phyloP scores from a whole-genome alignment of 1,140 invertebrate genomes.

The Trichonephila clavipes region DNA sequence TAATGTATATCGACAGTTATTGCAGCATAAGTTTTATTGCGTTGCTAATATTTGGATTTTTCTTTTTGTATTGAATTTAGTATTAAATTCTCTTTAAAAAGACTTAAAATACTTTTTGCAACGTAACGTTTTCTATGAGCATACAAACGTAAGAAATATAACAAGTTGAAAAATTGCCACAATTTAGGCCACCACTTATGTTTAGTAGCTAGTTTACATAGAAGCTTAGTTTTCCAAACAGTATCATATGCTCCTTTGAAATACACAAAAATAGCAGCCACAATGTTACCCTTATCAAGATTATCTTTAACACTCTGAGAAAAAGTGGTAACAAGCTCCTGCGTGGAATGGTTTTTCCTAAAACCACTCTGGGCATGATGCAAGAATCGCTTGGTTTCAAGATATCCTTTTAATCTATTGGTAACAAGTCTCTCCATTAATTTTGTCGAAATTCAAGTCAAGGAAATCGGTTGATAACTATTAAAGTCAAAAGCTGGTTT shows the following conservation, averaged over 20 bases:
- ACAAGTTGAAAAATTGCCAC: no score
- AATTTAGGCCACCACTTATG: slow-evolving; percentile 7
- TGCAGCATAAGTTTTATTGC: no score
- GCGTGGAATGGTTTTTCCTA: slow-evolving; percentile 39
- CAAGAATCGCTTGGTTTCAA: slow-evolving; percentile 1
- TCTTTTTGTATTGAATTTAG: no score
- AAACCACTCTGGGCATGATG: slow-evolving; percentile 48
- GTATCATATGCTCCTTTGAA: slow-evolving; percentile 47
- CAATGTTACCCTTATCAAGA: slow-evolving; percentile 57
- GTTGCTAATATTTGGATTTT: no score
- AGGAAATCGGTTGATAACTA: slow-evolving; percentile 42
- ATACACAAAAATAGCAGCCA: slow-evolving; percentile 51
- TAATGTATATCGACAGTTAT: no score
- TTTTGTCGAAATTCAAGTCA: slow-evolving; percentile 41
- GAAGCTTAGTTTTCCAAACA: slow-evolving; percentile 47
- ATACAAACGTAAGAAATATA: no score
- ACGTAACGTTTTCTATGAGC: no score
- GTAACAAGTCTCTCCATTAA: slow-evolving; percentile 57
- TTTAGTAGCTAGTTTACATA: slow-evolving; percentile 35
- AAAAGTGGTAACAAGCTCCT: slow-evolving; percentile 34
- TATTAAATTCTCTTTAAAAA: no score
- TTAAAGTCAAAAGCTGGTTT: slow-evolving; percentile 46
- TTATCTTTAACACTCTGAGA: slow-evolving; percentile 51
- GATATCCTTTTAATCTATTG: slow-evolving; percentile 25
- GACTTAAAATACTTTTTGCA: no score